phyloP scores from a whole-genome alignment of 2,797 vertebrate species.

The Gadopsis bispinosus region DNA sequence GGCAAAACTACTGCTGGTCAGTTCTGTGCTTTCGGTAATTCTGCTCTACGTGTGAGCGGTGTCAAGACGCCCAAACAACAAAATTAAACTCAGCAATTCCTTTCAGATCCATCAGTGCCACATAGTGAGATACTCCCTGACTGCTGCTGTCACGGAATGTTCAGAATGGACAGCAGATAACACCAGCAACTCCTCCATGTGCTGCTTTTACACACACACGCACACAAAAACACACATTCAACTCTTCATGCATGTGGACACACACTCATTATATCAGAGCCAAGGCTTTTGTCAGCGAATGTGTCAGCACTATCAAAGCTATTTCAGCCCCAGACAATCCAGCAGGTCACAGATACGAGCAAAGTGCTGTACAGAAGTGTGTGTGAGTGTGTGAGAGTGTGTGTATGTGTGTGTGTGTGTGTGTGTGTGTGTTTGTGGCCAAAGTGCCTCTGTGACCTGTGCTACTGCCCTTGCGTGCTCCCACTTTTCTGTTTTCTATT shows the following conservation, averaged over 20 bases:
- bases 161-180: conserved; percentile 74
- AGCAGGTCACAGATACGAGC: conserved; percentile 70
- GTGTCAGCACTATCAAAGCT: conserved; percentile 77
- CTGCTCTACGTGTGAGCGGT: not conserved
- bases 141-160: conserved; percentile 74
- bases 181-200: conserved; percentile 66
- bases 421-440: conserved; percentile 29
- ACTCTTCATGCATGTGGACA: conserved; percentile 17
- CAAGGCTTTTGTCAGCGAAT: conserved; percentile 66
- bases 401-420: not conserved
- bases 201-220: conserved; percentile 58
- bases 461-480: conserved; percentile 49
- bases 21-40: conserved; percentile 39
- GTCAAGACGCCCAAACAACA: conserved; percentile 27
- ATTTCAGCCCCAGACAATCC: conserved; percentile 69
- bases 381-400: conserved; percentile 19
- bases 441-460: conserved; percentile 49
- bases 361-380: conserved; percentile 31
- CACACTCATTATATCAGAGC: conserved; percentile 65
- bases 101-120: conserved; percentile 47
- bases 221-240: conserved; percentile 40
- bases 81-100: conserved; percentile 44
- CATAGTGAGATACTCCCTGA: conserved; percentile 62
- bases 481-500: conserved; percentile 69
- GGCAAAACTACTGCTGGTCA: conserved; percentile 17